These are phyloP conservation scores for Lepilemur septentrionalis DNA, from an alignment of 2,797 vertebrate species.

Conservation along the genomic window DNA sequence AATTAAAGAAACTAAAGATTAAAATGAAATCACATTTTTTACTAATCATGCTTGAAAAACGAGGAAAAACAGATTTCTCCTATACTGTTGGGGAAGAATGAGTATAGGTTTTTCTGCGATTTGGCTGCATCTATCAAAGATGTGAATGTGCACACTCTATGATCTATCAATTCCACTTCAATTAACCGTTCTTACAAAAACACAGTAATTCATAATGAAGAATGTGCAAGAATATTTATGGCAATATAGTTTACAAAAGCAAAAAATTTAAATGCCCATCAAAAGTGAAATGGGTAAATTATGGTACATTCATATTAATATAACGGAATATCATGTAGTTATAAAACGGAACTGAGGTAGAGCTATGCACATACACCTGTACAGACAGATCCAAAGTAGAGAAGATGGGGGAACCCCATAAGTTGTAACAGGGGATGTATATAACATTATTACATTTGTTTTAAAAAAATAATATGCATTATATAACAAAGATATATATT, in stretches of 20 bases:
- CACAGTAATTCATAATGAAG: not conserved
- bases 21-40: not conserved
- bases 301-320: not conserved
- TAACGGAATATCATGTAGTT: not conserved
- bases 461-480: not conserved
- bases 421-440: fast-evolving
- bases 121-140: not conserved
- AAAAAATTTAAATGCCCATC: not conserved
- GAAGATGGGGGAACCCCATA: not conserved
- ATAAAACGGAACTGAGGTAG: not conserved
- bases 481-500: not conserved
- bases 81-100: not conserved
- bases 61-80: not conserved
- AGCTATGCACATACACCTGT: fast-evolving
- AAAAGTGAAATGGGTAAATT: not conserved
- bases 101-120: not conserved
- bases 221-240: not conserved
- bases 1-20: not conserved
- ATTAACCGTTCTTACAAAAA: not conserved
- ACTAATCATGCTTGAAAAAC: not conserved
- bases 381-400: too few species aligned
- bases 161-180: not conserved
- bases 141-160: not conserved
- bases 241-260: not conserved
- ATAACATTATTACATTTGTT: not conserved